A percentile compares a stretch with the other conserved stretches of the same genome.
These are phyloP conservation scores for Isotomurus palustris DNA, from an alignment of 2,888 invertebrate genomes.

Conservation along the genomic window DNA sequence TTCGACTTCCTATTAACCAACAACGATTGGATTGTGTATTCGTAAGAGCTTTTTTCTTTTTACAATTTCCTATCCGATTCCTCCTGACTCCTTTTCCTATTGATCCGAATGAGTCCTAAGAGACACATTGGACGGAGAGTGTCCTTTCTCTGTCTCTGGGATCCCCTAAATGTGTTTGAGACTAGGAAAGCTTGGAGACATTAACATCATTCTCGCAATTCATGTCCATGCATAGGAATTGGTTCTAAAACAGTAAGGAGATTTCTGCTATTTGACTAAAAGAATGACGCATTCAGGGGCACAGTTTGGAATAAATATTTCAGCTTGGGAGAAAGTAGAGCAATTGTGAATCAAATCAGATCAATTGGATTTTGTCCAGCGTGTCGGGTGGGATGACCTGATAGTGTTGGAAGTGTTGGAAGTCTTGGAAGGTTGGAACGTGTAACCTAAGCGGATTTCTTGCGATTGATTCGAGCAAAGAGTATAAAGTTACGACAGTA, in stretches of 20 bases:
- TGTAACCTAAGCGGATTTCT: no score
- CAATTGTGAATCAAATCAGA: not conserved
- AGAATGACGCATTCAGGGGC: constrained; percentile 1
- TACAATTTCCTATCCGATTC: not conserved
- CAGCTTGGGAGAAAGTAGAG: not conserved
- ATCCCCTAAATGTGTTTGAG: no score
- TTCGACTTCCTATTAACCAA: not conserved
- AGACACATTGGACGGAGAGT: constrained; percentile 33
- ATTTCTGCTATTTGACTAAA: constrained; percentile 11
- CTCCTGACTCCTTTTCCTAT: not conserved
- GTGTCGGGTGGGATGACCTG: constrained; percentile 1
- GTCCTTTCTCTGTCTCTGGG: no score
- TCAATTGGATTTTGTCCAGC: not conserved
- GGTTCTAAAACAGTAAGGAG: no score
- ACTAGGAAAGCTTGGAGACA: no score
- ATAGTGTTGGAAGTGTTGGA: not conserved
- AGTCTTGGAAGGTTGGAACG: not conserved
- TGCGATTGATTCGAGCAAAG: not conserved
- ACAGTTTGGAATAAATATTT: no score
- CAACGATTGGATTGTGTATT: not conserved
- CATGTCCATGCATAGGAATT: constrained; percentile 1
- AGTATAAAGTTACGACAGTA: no score
- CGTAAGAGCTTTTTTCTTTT: not conserved
- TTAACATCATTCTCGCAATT: no score
- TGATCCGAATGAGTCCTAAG: constrained; percentile 25